A percentile compares a stretch with the other conserved stretches of the same genome.
These are phyloP conservation scores for Temnothorax unifasciatus DNA, from an alignment of 2,888 invertebrate species.

Conservation along the genomic window DNA sequence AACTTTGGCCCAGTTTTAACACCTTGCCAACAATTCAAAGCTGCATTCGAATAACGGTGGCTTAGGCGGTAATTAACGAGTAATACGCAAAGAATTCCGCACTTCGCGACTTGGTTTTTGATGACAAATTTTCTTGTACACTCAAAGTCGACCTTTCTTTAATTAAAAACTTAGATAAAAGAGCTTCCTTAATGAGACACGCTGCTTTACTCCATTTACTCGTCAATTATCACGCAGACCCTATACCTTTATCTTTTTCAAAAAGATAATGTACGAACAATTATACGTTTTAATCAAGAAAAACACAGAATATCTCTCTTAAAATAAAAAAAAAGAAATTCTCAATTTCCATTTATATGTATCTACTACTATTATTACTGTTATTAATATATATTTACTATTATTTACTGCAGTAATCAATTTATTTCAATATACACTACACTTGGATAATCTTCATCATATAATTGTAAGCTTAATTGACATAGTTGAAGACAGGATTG, in stretches of 20 bases:
- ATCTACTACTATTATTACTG: not conserved
- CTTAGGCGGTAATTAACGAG: not conserved
- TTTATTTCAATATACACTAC: not conserved
- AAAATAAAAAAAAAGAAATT: not conserved
- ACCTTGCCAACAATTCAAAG: slow-evolving; percentile 26
- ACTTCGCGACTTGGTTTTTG: not conserved
- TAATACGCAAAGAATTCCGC: not conserved
- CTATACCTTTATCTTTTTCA: not conserved
- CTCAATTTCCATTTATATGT: not conserved
- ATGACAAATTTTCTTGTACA: not conserved
- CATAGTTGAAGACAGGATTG: slow-evolving; percentile 26
- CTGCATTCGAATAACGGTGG: not conserved
- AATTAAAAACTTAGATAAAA: not conserved
- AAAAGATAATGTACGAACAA: not conserved
- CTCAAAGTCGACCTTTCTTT: too few relatives aligned
- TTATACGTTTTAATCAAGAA: not conserved
- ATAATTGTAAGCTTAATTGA: slow-evolving; percentile 11
- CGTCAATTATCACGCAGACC: not conserved
- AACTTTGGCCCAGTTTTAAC: slow-evolving; percentile 39
- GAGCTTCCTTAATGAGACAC: not conserved
- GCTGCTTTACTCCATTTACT: not conserved
- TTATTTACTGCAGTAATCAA: not conserved
- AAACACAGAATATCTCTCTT: not conserved
- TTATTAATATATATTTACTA: not conserved
- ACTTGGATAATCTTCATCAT: not conserved